phyloP scores from a whole-genome alignment of 2,888 invertebrate genomes.

The Parnassius orleans region DNA sequence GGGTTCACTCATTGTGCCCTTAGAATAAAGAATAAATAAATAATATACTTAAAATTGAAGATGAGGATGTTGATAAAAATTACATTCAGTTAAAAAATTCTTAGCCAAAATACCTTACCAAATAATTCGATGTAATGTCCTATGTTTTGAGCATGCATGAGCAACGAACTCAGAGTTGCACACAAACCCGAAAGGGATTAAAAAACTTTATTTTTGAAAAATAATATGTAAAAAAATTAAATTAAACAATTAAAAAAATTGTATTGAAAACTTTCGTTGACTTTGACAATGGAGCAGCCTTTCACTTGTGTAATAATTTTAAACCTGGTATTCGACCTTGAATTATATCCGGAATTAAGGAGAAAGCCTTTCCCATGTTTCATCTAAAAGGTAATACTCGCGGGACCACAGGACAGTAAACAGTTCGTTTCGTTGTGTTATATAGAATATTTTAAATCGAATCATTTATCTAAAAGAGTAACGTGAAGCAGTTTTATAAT shows the following conservation, averaged over 20 bases:
- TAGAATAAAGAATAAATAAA: too few relatives aligned
- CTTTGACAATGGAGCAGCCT: slow-evolving; percentile 13
- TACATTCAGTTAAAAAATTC: too few relatives aligned
- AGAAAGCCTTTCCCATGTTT: slow-evolving; percentile 46
- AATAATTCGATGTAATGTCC: too few relatives aligned
- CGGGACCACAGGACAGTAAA: slow-evolving; percentile 2
- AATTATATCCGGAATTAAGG: slow-evolving; percentile 32
- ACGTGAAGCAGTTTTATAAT: slow-evolving; percentile 2
- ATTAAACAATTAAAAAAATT: not conserved
- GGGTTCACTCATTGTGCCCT: too few relatives aligned
- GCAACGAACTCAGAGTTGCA: too few relatives aligned
- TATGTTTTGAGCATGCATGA: too few relatives aligned
- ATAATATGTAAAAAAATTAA: too few relatives aligned
- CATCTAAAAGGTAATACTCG: slow-evolving; percentile 27
- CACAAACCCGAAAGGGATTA: too few relatives aligned
- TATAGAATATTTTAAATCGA: not conserved
- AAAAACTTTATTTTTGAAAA: too few relatives aligned
- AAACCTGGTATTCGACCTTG: slow-evolving; percentile 16
- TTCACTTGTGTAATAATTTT: slow-evolving; percentile 13
- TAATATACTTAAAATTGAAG: too few relatives aligned
- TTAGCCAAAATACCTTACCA: too few relatives aligned
- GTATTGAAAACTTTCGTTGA: slow-evolving; percentile 12
- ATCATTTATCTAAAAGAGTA: not conserved
- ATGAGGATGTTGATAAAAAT: too few relatives aligned
- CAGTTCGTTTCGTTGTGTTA: slow-evolving; percentile 8